Base-by-base conservation (phyloP, 2,113 vertebrate species). In the Cromileptes altivelis region DNA sequence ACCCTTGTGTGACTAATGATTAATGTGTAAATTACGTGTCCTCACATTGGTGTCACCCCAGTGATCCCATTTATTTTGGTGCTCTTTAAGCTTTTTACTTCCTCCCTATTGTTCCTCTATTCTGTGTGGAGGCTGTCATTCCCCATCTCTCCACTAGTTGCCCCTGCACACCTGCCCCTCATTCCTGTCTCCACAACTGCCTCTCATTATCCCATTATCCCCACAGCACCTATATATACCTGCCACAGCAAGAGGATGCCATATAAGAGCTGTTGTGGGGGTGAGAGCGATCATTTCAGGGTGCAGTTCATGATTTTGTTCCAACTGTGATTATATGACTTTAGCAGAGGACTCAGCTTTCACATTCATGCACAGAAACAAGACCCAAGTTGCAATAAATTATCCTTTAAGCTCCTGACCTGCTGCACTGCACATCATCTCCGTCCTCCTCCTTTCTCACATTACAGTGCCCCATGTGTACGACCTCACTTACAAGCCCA, bases 401-500 rank as follows among this genome's bases (percentile, higher is more conserved):
- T 18, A 45, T 71, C 60, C 27, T 75, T 80, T 25, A 58, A 47
- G 18, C 21, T 62, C 21, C 19, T 19, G 68, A 75, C 33, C 57
- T 49, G 6, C 18, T 25, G 27, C 4, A 33, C 65, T 37, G 30
- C 30, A 30, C 30, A 52, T 75, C 61, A 57, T 75, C 69, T 72
- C 25, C 15, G 13, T 77, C 12, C 47, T 80, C 42, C 37, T 4
- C 0, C 62, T 60, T 25, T 71, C 49, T 62, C 64, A 57, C 81
- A 78, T 77, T 27, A 69, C 55, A 25, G 0, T 25, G 33, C 58
- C 61, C 75, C 73, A 71, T 83, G 79, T 76, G 76, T n/a, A 71
- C 55, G 0, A 9, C 78, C 70, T 63, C 61, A 4, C 77, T 75
- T 21, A 65, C 11, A 6, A 78, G 58, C 49, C 68, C 0, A 49